Percentiles rank a stretch among this genome's conserved stretches.
Conservation (phyloP, 2,113 vertebrate species). For the Dicrurus megarhynchus region DNA sequence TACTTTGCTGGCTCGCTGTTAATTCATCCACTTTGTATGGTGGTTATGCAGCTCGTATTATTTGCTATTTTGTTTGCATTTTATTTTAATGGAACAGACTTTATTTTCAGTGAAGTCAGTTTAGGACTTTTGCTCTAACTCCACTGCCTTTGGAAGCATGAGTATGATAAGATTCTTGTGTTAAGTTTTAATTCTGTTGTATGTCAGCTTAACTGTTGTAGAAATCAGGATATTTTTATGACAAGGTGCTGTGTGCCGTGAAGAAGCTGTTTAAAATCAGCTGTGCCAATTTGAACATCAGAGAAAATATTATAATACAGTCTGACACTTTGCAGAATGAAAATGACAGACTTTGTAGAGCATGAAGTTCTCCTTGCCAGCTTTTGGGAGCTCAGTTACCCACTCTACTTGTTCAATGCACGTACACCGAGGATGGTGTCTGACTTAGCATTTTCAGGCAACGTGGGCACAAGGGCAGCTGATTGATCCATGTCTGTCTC, state of each 20-base stretch:
- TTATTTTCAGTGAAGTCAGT: not conserved
- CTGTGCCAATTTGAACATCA: constrained; percentile 21
- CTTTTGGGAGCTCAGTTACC: not conserved
- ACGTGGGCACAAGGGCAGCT: not conserved
- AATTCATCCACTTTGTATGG: not conserved
- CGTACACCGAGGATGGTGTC: not conserved
- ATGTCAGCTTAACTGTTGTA: constrained; percentile 1
- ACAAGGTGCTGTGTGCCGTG: constrained; percentile 33
- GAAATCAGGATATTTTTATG: constrained; percentile 15
- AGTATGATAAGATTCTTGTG: not conserved
- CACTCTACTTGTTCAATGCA: not conserved
- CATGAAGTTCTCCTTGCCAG: not conserved
- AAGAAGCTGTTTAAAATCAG: constrained; percentile 41
- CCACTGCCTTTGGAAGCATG: not conserved
- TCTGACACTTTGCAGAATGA: constrained; percentile 25
- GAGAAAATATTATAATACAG: not conserved
- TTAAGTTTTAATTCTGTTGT: not conserved
- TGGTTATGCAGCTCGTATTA: not conserved
- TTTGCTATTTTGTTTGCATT: not conserved
- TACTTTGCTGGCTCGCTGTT: not conserved
- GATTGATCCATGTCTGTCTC: accelerated
- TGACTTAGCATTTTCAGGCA: not conserved
- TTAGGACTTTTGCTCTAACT: not conserved
- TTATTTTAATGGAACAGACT: not conserved
- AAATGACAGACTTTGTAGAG: not conserved